Conservation (phyloP, 2,113 vertebrate species). For the Dicaeum eximium region DNA sequence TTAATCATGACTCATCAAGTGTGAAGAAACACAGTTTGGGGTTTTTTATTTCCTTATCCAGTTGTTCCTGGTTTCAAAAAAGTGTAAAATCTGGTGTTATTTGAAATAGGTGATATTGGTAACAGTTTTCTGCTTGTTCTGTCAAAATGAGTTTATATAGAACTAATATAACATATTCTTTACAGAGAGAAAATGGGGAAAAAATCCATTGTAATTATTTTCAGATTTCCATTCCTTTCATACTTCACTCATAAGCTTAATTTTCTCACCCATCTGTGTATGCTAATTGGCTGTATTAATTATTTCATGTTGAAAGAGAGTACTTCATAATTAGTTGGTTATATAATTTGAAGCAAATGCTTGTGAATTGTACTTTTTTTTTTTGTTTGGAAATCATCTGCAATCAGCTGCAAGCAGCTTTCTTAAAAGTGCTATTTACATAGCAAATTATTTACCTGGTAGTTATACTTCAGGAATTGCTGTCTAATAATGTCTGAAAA, state of each 20-base stretch:
- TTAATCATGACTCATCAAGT: background rate
- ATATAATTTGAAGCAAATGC: constrained; percentile 6
- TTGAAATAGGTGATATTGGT: background rate
- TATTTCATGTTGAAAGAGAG: background rate
- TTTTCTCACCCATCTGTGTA: constrained; percentile 23
- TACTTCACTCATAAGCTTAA: background rate
- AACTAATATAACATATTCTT: background rate
- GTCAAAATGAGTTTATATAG: background rate
- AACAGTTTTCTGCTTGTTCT: background rate
- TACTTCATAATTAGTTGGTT: constrained; percentile 33
- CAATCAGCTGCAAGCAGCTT: background rate
- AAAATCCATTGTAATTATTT: background rate
- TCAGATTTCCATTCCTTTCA: background rate
- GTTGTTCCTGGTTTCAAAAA: background rate
- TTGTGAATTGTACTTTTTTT: background rate
- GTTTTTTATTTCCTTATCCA: background rate
- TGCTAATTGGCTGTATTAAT: background rate
- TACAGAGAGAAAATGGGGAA: background rate
- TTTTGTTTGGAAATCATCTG: background rate
- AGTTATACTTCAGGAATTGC: background rate
- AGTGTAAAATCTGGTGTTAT: background rate
- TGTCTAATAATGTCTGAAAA: background rate
- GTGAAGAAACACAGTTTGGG: background rate
- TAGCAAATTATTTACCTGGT: background rate
- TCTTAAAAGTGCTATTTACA: background rate